These are phyloP conservation scores for Xanthorhoe spadicearia DNA, from an alignment of 2,888 invertebrate genomes.

Conservation along the genomic window DNA sequence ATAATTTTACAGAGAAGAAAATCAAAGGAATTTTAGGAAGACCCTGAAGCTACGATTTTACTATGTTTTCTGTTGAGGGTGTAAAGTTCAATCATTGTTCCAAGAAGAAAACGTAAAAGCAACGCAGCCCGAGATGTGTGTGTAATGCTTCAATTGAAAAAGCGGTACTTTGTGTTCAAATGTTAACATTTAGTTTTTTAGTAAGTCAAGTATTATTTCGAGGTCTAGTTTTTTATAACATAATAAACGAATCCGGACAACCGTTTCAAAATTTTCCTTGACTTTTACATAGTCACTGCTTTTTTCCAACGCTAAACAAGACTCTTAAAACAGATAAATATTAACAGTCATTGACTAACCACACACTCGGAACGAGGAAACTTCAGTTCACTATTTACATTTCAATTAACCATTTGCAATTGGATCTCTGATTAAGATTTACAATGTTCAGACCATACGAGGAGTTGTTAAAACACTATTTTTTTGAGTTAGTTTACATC, in stretches of 20 bases:
- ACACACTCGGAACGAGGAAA: neutral
- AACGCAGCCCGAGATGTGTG: neutral
- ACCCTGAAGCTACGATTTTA: neutral
- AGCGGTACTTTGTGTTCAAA: slow-evolving; percentile 19
- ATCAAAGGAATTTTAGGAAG: slow-evolving; percentile 11
- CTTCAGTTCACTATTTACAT: neutral
- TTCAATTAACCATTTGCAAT: neutral
- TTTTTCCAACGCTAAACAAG: neutral
- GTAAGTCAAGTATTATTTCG: slow-evolving; percentile 21
- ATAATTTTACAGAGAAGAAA: neutral
- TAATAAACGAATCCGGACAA: slow-evolving; percentile 29
- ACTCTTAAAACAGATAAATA: neutral
- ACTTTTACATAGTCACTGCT: slow-evolving; percentile 26
- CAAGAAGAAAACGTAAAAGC: neutral
- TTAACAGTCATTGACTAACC: slow-evolving; percentile 4
- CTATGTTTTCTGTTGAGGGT: neutral
- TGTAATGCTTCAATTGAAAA: slow-evolving; percentile 13
- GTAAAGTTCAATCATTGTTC: slow-evolving; percentile 5
- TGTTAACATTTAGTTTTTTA: slow-evolving; percentile 20
- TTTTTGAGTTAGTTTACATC: neutral
- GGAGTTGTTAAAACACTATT: no score
- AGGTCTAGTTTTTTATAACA: slow-evolving; percentile 31
- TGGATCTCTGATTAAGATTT: neutral
- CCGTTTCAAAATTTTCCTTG: slow-evolving; percentile 38
- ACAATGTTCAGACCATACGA: neutral